These are phyloP conservation scores for Hylaeus volcanicus DNA, from an alignment of 1,140 invertebrate genomes.

Conservation along the genomic window DNA sequence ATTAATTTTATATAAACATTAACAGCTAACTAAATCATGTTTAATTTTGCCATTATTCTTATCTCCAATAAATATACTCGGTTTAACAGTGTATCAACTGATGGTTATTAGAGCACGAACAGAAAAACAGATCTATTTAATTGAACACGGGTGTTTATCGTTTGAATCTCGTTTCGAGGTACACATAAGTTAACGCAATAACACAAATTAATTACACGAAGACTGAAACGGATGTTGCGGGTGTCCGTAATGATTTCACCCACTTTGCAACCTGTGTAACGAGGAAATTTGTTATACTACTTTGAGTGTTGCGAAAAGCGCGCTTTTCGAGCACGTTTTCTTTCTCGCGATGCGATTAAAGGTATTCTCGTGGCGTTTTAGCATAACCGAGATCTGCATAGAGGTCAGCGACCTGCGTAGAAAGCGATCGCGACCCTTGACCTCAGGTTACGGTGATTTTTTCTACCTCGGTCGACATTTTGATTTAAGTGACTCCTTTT, in stretches of 20 bases:
- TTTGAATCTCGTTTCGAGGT: background rate
- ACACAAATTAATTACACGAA: conserved; percentile 2
- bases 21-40: too few species aligned
- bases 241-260: background rate
- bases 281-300: background rate
- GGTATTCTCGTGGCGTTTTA: conserved; percentile 23
- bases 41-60: too few species aligned
- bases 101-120: background rate
- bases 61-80: too few species aligned
- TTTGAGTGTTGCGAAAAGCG: background rate
- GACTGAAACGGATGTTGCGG: background rate
- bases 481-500: too few species aligned
- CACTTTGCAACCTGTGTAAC: background rate
- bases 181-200: background rate
- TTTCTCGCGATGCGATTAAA: conserved; percentile 26
- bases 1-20: too few species aligned
- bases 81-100: too few species aligned
- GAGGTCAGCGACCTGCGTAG: conserved; percentile 40
- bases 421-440: conserved; percentile 33
- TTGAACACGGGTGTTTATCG: background rate
- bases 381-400: conserved; percentile 55
- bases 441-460: background rate
- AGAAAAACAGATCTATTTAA: background rate
- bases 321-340: conserved; percentile 10
- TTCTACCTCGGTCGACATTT: background rate